Evolutionary conservation across 2,797 vertebrate genomes (phyloP), one percentile per base, ranked within the genome.

Genomic region (Cuculus canorus): DNA sequence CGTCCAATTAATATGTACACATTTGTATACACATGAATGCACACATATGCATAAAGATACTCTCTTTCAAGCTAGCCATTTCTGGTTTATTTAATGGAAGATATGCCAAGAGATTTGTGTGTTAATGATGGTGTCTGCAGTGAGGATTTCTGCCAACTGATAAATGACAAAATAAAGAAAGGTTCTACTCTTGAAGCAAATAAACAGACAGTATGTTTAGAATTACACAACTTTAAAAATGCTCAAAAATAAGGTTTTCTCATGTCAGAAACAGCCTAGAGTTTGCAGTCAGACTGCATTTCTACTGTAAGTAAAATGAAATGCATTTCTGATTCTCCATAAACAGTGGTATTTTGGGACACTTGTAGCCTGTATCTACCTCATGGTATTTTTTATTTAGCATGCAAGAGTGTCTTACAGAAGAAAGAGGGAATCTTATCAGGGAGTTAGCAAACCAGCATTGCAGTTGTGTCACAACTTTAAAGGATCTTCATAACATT

Each of bases 401-500:
- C 86, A 33, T 82, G 33, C 66, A 76, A 86, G 32, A 24, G 22
- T 71, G 60, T 81, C 69, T 25, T 86, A 17, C 5, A 50, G 66
- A 90, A 68, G 25, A 92, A 93, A 30, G 25, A 82, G 18, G 54
- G 65, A 83, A 43, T 76, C 37, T 88, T 17, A 39, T 52, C 65
- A 71, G 17, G 33, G 41, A 92, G 35, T 78, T 79, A 88, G 63
- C 77, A 90, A 94, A 84, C 86, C 73, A 64, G 59, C 37, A 68
- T 53, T 76, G 54, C 61, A 82, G 61, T 61, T 88, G 65, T 95
- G 82, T 92, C 85, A 88, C 80, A 92, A 9, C 66, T 91, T 83
- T 50, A 64, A 57, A 75, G 27, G 25, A 65, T 86, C 50, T 93
- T 78, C 52, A 19, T 69, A 90, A 76, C 43, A 48, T 54, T 65